Conservation (phyloP, 2,888 invertebrate species). For the Drosophila rubida region DNA sequence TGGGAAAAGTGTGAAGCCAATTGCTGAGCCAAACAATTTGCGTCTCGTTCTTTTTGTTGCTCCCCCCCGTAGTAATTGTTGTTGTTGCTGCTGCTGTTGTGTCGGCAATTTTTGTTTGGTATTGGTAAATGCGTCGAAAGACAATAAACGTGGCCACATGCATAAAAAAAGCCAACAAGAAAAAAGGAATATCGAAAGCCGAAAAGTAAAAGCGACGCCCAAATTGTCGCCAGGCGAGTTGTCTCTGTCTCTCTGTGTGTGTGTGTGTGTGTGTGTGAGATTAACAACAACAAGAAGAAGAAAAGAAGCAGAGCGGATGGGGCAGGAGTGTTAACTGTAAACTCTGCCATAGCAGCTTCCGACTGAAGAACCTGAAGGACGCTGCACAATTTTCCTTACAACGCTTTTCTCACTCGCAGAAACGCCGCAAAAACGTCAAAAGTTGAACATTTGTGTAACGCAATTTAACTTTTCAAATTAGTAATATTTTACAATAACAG, state of each 20-base stretch:
- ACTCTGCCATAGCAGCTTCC: background rate
- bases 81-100: conserved; percentile 33
- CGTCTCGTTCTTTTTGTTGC: conserved; percentile 24
- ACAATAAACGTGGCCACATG: conserved; percentile 63
- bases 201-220: conserved; percentile 11
- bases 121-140: conserved; percentile 65
- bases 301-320: background rate
- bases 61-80: conserved; percentile 17
- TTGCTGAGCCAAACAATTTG: conserved; percentile 68
- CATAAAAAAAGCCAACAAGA: conserved; percentile 36
- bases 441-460: background rate
- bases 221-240: conserved; percentile 42
- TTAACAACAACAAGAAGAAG: conserved; percentile 1
- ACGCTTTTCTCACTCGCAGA: too few species aligned
- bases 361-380: background rate
- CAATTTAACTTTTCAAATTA: background rate
- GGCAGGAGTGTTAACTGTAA: background rate
- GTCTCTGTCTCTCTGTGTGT: background rate
- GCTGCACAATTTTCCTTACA: background rate
- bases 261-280: background rate
- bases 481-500: too few species aligned
- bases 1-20: conserved; percentile 47
- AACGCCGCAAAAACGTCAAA: background rate
- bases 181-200: conserved; percentile 9
- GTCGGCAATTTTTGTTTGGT: conserved; percentile 55